A percentile compares a stretch with the other conserved stretches of the same genome.
These are phyloP conservation scores for Vultur gryphus DNA, from an alignment of 2,797 vertebrate species.

Conservation along the genomic window DNA sequence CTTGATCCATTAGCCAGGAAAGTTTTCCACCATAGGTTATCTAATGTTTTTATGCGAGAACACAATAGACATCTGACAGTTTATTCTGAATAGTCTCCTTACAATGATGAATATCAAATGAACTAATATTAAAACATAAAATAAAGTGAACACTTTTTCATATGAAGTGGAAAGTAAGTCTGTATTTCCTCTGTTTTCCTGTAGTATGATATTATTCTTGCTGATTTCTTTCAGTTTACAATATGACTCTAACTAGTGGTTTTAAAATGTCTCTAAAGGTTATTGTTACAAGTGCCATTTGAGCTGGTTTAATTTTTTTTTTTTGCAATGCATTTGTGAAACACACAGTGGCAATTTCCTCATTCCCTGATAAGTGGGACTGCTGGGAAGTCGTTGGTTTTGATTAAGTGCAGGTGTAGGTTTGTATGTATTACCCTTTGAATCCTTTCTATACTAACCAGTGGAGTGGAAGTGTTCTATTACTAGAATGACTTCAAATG, in stretches of 20 bases:
- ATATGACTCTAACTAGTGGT: background rate
- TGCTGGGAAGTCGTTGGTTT: background rate
- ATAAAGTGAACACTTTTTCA: background rate
- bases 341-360: background rate
- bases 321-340: background rate
- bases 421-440: background rate
- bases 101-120: background rate
- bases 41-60: background rate
- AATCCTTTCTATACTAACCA: background rate
- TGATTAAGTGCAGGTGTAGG: background rate
- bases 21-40: background rate
- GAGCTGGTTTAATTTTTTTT: background rate
- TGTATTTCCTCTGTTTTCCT: background rate
- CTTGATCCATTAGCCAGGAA: background rate
- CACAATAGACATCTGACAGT: background rate
- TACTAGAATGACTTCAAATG: background rate
- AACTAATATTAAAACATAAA: background rate
- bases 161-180: background rate
- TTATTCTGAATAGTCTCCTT: background rate
- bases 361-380: background rate
- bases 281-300: background rate
- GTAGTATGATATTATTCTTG: background rate
- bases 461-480: background rate
- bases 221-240: background rate
- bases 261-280: background rate